Base-by-base conservation (phyloP, 2,113 vertebrate species). In the Bujurquina vittata region DNA sequence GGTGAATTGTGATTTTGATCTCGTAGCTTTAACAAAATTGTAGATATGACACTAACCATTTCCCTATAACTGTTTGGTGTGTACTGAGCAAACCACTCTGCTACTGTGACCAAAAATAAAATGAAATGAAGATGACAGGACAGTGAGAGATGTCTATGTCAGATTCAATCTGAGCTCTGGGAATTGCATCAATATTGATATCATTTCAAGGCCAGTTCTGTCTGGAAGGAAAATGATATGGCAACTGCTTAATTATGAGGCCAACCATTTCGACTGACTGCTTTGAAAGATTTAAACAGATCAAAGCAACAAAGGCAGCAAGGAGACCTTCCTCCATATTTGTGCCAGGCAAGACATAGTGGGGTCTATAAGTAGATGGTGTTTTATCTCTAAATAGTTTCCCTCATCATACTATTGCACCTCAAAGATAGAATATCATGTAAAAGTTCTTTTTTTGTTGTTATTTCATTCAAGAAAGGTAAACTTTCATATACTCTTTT, bases 11-110 rank as follows among this genome's bases (percentile, higher is more conserved):
- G 20, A 26, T 37, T 37, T 84, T 73, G 46, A 55, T 78, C 14
- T 80, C 18, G 79, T 37, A 62, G 10, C 59, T 83, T 81, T 54
- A 83, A 56, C 26, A 65, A 40, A 65, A 72, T 60, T 78, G 23
- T 35, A 4, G 8, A 22, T 43, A 23, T 17, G 9, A 72, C 57
- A 60, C n/a, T 2, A 1, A 3, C 3, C 18, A 52, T 61, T 86
- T 75, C 17, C 9, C 22, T 26, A 2, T 58, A 4, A 23, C 5
- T 20, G 20, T 56, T 77, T 26, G 52, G 43, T 77, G 14, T 81
- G 63, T 9, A 62, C 26, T 62, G 35, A 49, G 8, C 0, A 5
- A 14, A 73, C 46, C 20, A 31, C 22, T 43, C 20, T 57, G 29
- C 18, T 75, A 23, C 58, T 35, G 3, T 60, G 15, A 79, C 15